Evolutionary conservation across 2,113 vertebrate genomes (phyloP).

Genomic region (Cynopterus brachyotis): DNA sequence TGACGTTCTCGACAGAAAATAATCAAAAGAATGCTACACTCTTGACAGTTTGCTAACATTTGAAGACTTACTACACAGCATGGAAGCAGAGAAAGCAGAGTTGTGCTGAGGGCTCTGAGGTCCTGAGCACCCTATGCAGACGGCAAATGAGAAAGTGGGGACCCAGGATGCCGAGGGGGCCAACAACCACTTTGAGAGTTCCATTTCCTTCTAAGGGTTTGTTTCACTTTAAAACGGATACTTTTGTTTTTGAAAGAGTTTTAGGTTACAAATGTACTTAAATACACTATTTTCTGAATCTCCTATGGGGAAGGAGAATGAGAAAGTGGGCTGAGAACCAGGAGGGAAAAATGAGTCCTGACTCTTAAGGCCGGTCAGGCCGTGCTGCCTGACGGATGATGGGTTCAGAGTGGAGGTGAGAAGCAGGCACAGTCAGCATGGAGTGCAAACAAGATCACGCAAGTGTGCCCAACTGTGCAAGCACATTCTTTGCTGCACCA

Average conservation of each 20-base stretch:
- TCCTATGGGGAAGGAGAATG: background rate
- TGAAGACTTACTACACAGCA: background rate
- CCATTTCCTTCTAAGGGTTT: background rate
- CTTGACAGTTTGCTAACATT: constrained; percentile 26
- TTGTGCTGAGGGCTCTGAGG: accelerated
- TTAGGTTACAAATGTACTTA: background rate
- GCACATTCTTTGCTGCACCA: background rate
- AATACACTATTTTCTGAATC: background rate
- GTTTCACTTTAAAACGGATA: background rate
- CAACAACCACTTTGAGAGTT: background rate
- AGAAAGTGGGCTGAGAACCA: background rate
- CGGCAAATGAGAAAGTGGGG: background rate
- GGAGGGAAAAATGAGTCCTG: background rate
- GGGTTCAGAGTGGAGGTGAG: accelerated
- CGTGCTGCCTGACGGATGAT: accelerated
- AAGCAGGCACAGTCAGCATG: accelerated
- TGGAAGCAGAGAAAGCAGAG: background rate
- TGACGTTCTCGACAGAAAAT: constrained; percentile 41
- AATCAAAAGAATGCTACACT: constrained; percentile 42
- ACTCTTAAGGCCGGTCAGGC: background rate
- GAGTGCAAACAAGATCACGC: background rate
- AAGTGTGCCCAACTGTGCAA: background rate
- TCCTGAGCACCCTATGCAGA: background rate
- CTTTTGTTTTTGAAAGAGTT: background rate
- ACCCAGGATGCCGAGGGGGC: accelerated